Conservation (phyloP, 2,888 invertebrate genomes). For the Pseudanteris insignis region DNA sequence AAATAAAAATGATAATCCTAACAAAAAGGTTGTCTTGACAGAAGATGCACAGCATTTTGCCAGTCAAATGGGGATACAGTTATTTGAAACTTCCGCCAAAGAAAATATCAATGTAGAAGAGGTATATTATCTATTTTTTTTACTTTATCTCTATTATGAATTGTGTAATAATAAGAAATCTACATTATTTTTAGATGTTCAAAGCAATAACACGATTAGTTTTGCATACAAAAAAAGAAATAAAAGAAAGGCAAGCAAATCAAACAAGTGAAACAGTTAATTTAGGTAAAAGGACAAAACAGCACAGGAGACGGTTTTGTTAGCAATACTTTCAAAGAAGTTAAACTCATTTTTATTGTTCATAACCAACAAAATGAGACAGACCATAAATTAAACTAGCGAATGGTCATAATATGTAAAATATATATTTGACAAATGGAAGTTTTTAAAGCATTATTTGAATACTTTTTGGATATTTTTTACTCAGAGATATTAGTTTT, state of each 20-base stretch:
- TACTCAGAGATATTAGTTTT: no score
- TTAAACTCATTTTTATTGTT: constrained; percentile 6
- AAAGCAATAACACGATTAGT: constrained; percentile 81
- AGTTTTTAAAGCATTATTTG: no score
- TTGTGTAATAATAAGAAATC: no score
- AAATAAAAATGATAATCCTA: constrained; percentile 95
- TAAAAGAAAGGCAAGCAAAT: constrained; percentile 79
- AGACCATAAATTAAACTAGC: constrained; percentile 48
- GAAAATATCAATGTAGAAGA: constrained; percentile 99
- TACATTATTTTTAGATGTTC: constrained; percentile 73
- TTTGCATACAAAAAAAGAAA: constrained; percentile 83
- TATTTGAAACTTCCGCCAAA: constrained; percentile 99
- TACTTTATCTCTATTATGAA: no score
- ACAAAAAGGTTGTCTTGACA: constrained; percentile 94
- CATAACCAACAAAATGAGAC: constrained; percentile 51
- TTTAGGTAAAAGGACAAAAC: constrained; percentile 74
- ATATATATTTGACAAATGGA: no score
- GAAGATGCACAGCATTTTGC: constrained; percentile 98
- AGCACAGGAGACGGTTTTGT: constrained; percentile 67
- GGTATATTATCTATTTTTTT: constrained; percentile 81
- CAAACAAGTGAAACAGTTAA: constrained; percentile 76
- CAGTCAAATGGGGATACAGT: constrained; percentile 94
- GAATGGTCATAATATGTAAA: constrained; percentile 53
- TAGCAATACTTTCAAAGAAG: constrained; percentile 50
- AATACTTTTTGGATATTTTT: no score